Evolutionary conservation across 1,140 invertebrate species (phyloP), one percentile per base, ranked within the genome.

Genomic region (Drosophila nigrodunni): DNA sequence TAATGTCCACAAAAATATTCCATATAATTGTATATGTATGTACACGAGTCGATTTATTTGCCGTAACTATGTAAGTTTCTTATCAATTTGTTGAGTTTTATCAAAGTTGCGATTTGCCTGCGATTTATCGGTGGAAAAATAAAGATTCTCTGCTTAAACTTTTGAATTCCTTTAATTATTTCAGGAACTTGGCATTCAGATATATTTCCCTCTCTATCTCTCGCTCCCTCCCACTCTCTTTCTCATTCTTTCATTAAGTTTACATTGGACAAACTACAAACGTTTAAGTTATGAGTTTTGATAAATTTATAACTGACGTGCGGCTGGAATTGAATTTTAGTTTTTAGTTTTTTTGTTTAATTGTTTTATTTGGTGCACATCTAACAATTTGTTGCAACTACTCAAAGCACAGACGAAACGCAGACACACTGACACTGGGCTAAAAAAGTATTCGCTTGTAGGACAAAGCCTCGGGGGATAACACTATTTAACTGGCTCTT

Each of bases 111-210:
- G 18, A 21, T 21, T 67, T 74, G 61, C 78, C 52, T 87, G 71
- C 77, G 64, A 85, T 88, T 75, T 74, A 54, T 77, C 72, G 83
- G 77, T 87, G 86, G 77, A 87, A 87, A 87, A 87, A 87, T 87
- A 87, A 83, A 80, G 77, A 61, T 65, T 57, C 74, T 64, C 62
- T 64, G 64, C 58, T 60, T 55, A 43, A 62, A 49, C 52, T 59
- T 52, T 55, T 50, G 3, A 30, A 47, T 61, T 47, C n/a, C 11
- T 59, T 13, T 13, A 54, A 25, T 15, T 44, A 39, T 43, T 30
- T 30, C 25, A 30, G 25, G 25, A 30, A 30, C 25, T 30, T 30
- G 25, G 25, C 25, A 30, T 30, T 5, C 25, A 30, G 25, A 30
- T 30, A 30, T 30, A 30, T 30, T 30, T 30, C 55, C 54, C 4